Evolutionary conservation across 2,888 invertebrate species (phyloP).

Genomic region (Drosophila meridiana): DNA sequence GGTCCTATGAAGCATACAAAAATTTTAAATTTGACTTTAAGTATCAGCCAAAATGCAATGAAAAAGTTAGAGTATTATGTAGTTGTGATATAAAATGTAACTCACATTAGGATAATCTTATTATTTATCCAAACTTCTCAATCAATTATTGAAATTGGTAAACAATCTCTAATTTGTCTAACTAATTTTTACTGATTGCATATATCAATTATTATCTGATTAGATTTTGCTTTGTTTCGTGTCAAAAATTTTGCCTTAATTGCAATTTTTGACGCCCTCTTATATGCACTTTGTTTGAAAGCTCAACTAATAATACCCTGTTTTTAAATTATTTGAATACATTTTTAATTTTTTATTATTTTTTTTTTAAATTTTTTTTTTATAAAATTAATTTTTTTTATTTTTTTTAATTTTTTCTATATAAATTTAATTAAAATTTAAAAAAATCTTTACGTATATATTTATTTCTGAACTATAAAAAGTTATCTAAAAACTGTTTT

Average conservation of each 20-base stretch:
- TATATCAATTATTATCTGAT: conserved; percentile 7
- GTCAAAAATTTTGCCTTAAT: neutral
- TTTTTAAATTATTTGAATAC: neutral
- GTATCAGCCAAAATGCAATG: no score
- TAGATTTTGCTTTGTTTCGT: neutral
- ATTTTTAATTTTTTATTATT: no score
- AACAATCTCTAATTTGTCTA: neutral
- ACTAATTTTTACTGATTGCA: neutral
- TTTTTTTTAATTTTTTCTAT: neutral
- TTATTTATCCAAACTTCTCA: neutral
- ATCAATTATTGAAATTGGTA: neutral
- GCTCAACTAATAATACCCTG: neutral
- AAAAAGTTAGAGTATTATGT: neutral
- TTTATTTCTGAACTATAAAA: no score
- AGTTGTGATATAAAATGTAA: neutral
- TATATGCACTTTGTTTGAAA: neutral
- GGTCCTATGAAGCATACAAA: no score
- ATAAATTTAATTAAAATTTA: neutral
- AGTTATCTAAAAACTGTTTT: no score
- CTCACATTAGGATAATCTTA: no score
- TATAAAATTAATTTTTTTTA: no score
- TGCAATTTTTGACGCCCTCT: neutral
- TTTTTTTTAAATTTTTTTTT: no score
- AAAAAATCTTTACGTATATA: no score
- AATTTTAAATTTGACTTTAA: no score